A percentile compares a stretch with the other conserved stretches of the same genome.
phyloP scores from a whole-genome alignment of 2,888 invertebrate species.

The Helleia helle region DNA sequence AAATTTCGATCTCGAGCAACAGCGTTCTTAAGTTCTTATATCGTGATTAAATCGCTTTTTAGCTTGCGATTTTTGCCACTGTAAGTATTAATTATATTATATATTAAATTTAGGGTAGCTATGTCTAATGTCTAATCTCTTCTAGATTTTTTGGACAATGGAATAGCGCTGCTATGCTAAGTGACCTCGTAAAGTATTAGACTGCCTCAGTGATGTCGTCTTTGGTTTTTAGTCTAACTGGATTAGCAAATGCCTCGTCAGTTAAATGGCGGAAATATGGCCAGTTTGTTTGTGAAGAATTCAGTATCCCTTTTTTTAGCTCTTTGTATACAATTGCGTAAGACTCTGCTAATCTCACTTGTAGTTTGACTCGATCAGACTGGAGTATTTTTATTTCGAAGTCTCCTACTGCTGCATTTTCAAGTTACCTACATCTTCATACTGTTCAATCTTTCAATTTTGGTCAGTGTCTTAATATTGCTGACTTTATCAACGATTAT shows the following conservation, averaged over 20 bases:
- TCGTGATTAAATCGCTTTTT: not conserved
- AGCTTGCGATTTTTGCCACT: not conserved
- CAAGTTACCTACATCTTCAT: no score
- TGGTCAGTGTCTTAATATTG: not conserved
- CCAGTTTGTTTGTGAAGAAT: constrained; percentile 9
- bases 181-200: not conserved
- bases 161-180: not conserved
- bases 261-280: not conserved
- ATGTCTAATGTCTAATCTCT: no score
- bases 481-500: constrained; percentile 1
- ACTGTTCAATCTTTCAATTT: no score
- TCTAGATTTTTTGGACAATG: not conserved
- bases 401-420: not conserved
- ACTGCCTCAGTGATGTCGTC: not conserved
- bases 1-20: not conserved
- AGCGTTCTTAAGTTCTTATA: not conserved
- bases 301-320: constrained; percentile 10
- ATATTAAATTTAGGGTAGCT: no score
- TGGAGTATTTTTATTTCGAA: constrained; percentile 18
- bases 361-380: constrained; percentile 18
- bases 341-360: constrained; percentile 9
- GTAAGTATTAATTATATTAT: not conserved
- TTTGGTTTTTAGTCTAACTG: not conserved
- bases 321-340: constrained; percentile 13
- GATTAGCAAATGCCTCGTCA: not conserved